phyloP scores from a whole-genome alignment of 2,888 invertebrate species.

The Pollenia angustigena region DNA sequence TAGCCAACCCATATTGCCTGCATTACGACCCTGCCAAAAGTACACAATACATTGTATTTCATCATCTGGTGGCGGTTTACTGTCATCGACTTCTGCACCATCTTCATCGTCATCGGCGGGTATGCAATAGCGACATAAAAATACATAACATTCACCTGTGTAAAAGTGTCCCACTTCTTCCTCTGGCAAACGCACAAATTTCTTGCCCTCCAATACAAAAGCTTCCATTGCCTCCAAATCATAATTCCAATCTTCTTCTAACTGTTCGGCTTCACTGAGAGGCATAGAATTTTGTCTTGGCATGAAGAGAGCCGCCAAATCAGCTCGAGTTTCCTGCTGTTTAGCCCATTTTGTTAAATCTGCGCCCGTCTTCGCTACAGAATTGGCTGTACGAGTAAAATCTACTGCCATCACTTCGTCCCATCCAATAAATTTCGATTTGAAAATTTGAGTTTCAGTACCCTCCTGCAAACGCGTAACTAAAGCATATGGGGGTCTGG shows the following conservation, averaged over 20 bases:
- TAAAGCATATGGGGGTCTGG: slow-evolving; percentile 93
- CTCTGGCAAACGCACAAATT: slow-evolving; percentile 98
- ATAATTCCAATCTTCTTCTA: slow-evolving; percentile 98
- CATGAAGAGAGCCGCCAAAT: slow-evolving; percentile 97
- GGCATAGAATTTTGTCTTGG: slow-evolving; percentile 96
- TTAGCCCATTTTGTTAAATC: slow-evolving; percentile 97
- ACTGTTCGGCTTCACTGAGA: slow-evolving; percentile 91
- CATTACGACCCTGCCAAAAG: slow-evolving; percentile 99
- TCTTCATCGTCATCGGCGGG: slow-evolving; percentile 88
- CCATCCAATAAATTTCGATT: slow-evolving; percentile 98
- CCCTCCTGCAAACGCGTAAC: slow-evolving; percentile 96
- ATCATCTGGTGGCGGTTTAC: slow-evolving; percentile 81
- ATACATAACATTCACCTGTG: slow-evolving; percentile 98
- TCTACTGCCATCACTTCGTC: slow-evolving; percentile 99
- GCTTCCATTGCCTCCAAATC: slow-evolving; percentile 99
- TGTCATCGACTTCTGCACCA: slow-evolving; percentile 81
- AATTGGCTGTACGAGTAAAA: slow-evolving; percentile 98
- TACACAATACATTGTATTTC: slow-evolving; percentile 97
- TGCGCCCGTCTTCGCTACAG: slow-evolving; percentile 97
- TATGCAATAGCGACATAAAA: slow-evolving; percentile 97
- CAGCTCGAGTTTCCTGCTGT: slow-evolving; percentile 95
- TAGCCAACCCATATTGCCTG: slow-evolving; percentile 99
- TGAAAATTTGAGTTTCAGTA: slow-evolving; percentile 96
- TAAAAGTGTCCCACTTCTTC: slow-evolving; percentile 96
- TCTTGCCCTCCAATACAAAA: slow-evolving; percentile 97